Evolutionary conservation across 2,113 vertebrate species (phyloP), one percentile per base, ranked within the genome.

Genomic region (Thamnaconus septentrionalis): DNA sequence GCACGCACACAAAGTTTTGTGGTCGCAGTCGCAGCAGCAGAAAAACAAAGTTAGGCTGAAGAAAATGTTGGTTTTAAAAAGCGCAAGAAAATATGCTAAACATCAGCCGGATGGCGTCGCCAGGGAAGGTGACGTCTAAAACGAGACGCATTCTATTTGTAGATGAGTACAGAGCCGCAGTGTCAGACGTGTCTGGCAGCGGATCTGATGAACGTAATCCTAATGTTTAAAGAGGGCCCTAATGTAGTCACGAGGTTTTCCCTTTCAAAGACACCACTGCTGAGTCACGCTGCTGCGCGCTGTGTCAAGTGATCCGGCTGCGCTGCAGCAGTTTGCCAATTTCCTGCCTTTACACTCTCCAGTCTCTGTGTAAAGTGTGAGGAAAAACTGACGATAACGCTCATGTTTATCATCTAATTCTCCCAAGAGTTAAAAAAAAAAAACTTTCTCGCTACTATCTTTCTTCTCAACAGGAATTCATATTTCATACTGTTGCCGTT

Each of bases 201-300:
- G 67, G 61, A 83, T 81, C 74, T 78, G 66, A 84, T 73, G 5
- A 48, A 0, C 71, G 52, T 78, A 76, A 85, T 80, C 81, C 80
- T 61, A 58, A 76, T 44, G 76, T 71, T 81, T 83, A 61, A 78
- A 51, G 75, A 69, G 61, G 49, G 73, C 52, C 31, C 64, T 9
- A 73, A 65, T 69, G 68, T 47, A 62, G 79, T 69, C 68, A 64
- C 69, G 64, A 57, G 57, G 52, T 69, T 80, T 72, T 74, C 55
- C 77, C 53, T 61, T 75, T 61, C 42, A 76, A 54, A 69, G 50
- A 48, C 70, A 44, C 52, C 73, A 64, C 54, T 63, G 69, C 78
- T 75, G 69, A 77, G 53, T 71, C 74, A 76, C 8, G 47, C 57
- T 47, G 44, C 53, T 61, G 12, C 12, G 9, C 61, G 49, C 45